Conservation (phyloP, 2,888 invertebrate species). For the Cryptosula pallasiana region DNA sequence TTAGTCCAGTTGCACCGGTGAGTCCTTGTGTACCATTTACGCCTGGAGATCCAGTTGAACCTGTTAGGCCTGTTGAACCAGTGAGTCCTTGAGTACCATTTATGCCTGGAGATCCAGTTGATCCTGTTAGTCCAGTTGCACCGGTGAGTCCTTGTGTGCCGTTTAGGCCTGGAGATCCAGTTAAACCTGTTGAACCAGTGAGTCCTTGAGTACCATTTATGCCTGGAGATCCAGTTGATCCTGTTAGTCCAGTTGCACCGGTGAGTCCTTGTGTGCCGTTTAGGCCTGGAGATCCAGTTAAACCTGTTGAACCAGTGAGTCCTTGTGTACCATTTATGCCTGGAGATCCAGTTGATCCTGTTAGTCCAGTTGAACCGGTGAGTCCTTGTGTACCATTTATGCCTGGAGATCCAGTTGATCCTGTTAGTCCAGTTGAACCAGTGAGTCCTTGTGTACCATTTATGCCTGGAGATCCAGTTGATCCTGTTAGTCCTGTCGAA, state of each 20-base stretch:
- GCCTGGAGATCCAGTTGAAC: not conserved
- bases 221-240: not conserved
- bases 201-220: not conserved
- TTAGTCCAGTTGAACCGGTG: conserved; percentile 1
- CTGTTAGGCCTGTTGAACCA: not conserved
- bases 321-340: not conserved
- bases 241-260: not conserved
- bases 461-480: not conserved
- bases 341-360: not conserved
- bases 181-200: not conserved
- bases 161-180: not conserved
- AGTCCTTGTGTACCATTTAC: not conserved
- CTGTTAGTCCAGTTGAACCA: not conserved
- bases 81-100: not conserved
- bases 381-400: not conserved
- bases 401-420: not conserved
- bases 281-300: not conserved
- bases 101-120: not conserved
- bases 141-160: not conserved
- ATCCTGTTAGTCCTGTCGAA: not conserved
- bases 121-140: not conserved
- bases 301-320: not conserved
- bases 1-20: not conserved
- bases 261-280: not conserved
- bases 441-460: not conserved